Conservation (phyloP, 2,797 vertebrate species). For the Danionella dracula region DNA sequence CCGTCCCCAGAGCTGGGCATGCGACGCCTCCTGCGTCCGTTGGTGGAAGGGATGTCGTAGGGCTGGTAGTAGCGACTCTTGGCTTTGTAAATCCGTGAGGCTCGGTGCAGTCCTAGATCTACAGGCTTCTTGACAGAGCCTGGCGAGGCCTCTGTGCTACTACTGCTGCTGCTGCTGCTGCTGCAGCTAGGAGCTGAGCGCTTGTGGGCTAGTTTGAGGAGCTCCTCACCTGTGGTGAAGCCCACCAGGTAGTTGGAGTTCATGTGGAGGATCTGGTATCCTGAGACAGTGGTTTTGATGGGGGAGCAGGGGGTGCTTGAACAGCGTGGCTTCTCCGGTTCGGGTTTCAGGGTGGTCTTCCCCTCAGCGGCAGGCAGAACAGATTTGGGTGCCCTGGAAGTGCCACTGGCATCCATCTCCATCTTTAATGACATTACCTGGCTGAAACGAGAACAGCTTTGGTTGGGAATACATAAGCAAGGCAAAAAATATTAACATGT, state of each 20-base stretch:
- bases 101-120: conserved; percentile 75
- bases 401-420: conserved; percentile 87
- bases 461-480: neutral
- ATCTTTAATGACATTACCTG: conserved; percentile 74
- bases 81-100: conserved; percentile 81
- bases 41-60: conserved; percentile 86
- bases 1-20: conserved; percentile 93
- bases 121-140: conserved; percentile 67
- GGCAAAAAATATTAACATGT: neutral
- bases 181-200: conserved; percentile 74
- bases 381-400: conserved; percentile 73
- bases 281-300: conserved; percentile 80
- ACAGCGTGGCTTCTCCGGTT: conserved; percentile 84
- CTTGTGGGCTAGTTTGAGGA: conserved; percentile 87
- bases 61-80: conserved; percentile 89
- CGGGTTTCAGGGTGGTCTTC: conserved; percentile 69
- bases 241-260: conserved; percentile 94
- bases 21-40: conserved; percentile 79
- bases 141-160: conserved; percentile 64
- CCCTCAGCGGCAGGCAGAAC: conserved; percentile 76
- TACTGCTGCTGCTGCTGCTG: conserved; percentile 61
- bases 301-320: conserved; percentile 93
- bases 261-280: conserved; percentile 96
- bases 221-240: conserved; percentile 91
- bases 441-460: conserved; percentile 25